Conservation (phyloP, 2,888 invertebrate species). For the Cerastoderma edule region DNA sequence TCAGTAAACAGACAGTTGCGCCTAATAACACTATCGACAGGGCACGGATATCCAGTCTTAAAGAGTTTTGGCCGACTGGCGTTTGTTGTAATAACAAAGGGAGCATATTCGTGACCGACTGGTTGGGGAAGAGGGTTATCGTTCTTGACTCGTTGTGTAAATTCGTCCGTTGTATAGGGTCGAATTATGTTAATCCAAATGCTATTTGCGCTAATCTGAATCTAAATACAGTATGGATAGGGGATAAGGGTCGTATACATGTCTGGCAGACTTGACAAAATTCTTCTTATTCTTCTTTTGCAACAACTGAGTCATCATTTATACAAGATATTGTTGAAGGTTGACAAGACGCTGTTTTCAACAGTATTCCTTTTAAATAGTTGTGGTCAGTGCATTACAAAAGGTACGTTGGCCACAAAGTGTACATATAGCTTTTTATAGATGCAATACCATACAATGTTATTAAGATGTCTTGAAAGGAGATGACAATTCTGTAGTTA, state of each 20-base stretch:
- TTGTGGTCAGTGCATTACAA: no score
- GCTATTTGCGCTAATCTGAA: constrained; percentile 28
- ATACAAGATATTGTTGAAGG: no score
- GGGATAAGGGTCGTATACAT: constrained; percentile 37
- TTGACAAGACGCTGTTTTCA: no score
- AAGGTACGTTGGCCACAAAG: no score
- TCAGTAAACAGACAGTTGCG: constrained; percentile 22
- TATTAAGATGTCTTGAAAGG: no score
- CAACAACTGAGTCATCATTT: no score
- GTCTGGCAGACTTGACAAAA: constrained; percentile 35
- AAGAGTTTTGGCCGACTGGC: constrained; percentile 47
- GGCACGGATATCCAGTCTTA: background rate
- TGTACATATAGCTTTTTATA: no score
- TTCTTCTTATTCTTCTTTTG: no score
- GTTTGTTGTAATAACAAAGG: constrained; percentile 35
- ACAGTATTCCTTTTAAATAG: no score
- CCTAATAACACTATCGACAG: background rate
- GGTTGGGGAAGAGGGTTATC: constrained; percentile 33
- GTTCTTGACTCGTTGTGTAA: constrained; percentile 34
- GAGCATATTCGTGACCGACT: constrained; percentile 38
- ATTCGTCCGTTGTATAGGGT: constrained; percentile 28
- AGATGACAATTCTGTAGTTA: no score
- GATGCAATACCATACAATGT: no score
- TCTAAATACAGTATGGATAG: constrained; percentile 28
- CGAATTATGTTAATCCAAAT: constrained; percentile 34